Evolutionary conservation across 2,113 vertebrate genomes (phyloP), one percentile per base, ranked within the genome.

Genomic region (Callionymus lyra): DNA sequence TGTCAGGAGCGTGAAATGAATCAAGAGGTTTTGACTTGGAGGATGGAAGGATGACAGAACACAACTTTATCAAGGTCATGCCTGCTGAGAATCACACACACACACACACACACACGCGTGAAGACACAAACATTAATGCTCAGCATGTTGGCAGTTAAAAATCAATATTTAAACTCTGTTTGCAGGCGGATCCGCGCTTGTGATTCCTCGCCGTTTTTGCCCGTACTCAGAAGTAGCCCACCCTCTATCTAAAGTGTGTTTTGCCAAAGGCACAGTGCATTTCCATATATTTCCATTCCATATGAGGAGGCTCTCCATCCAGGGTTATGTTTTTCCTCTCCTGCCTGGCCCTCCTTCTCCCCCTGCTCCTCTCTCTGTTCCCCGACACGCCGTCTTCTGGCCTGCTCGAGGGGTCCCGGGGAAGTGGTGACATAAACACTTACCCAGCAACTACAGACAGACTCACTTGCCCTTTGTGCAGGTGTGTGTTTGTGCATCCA

Each of bases 271-370:
- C 77, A 74, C 70, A 76, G 72, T 68, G 74, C 70, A 82, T 82
- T 78, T 82, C 74, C 79, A 80, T 82, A 82, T 72, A 80, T 82
- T 82, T 82, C 72, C 79, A 82, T 80, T 80, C 43, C 50, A 72
- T 78, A 76, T 78, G 74, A 80, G 76, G 65, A 67, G 65, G 50
- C 70, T 74, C 67, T 72, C 65, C 63, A 75, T 73, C 65, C 74
- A 73, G 70, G 73, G 61, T 68, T 74, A 70, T 76, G 68, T 78
- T 69, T 76, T 68, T 63, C 74, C 68, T 60, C 52, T 16, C 13
- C 56, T 50, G 56, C 58, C 70, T 38, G 38, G 64, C 59, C 21
- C 48, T 63, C 63, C 31, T 51, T 43, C 55, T 50, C 48, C 65
- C 47, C 47, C 61, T 56, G 44, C 61, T 65, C 53, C 65, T 56